Percentiles rank a stretch among this genome's conserved stretches.
Evolutionary conservation across 2,113 vertebrate species (phyloP).

Genomic region (Phylloscopus trochilus): DNA sequence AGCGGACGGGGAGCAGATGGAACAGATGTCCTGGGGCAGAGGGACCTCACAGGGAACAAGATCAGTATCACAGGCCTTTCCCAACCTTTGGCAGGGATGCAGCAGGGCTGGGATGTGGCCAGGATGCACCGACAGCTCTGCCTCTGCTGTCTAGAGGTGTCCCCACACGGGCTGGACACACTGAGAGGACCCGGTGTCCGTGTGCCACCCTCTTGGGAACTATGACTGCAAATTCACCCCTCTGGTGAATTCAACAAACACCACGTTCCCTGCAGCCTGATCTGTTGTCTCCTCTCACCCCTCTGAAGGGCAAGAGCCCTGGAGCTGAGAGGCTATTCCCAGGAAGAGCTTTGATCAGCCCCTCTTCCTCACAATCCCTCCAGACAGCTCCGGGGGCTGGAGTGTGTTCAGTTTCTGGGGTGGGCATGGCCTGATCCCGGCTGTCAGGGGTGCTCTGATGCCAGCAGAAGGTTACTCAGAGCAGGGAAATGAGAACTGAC

Average conservation of each 20-base stretch:
- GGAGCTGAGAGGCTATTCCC: neutral
- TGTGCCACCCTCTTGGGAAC: neutral
- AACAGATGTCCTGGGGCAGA: constrained; percentile 20
- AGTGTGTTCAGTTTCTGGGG: neutral
- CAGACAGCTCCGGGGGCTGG: fast-evolving
- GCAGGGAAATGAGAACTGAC: neutral
- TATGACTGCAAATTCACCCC: neutral
- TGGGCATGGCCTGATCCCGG: neutral
- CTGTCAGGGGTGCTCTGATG: neutral
- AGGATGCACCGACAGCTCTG: neutral
- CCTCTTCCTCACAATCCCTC: neutral
- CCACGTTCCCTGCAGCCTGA: neutral
- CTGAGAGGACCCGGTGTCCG: fast-evolving
- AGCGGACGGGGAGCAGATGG: fast-evolving
- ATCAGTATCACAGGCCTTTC: constrained; percentile 18
- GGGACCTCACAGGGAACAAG: neutral
- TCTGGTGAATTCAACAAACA: neutral
- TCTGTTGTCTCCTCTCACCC: neutral
- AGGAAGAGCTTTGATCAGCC: neutral
- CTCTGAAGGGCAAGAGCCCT: neutral
- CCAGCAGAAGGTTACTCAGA: neutral
- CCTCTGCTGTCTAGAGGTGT: neutral
- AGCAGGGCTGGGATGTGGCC: neutral
- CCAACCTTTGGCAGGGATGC: neutral
- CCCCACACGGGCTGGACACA: neutral